Evolutionary conservation across 2,888 invertebrate genomes (phyloP), one percentile per base, ranked within the genome.

Genomic region (Patella caerulea): DNA sequence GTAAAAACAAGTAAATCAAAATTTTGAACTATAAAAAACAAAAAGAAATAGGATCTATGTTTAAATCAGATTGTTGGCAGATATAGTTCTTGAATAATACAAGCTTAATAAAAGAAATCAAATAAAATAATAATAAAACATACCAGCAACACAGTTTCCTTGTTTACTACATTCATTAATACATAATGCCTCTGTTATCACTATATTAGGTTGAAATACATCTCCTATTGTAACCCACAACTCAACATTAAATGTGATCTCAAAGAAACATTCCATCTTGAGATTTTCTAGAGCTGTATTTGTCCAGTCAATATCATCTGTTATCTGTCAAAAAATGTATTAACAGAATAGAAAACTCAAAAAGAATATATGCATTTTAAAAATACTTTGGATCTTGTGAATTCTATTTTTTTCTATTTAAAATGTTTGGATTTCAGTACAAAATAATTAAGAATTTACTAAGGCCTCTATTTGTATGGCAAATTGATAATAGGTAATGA

Each of bases 131-230:
- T 65, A 19, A 11, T 29, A 65, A 55, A 54, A 59, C 75, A 72
- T 76, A 86, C 86, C 85, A 72, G 78, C 54, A 9, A n/a, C 24
- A 77, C 86, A 86, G 14, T 12, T 59, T 17, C 85, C 85, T 53
- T 80, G 72, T 9, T 72, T 76, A 77, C 79, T 82, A 71, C 86
- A 86, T 52, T 83, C 82, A 69, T 78, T 81, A 12, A 77, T 74
- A 76, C 86, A 86, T 29, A 84, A 74, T 11, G 71, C 45, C 56
- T 78, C 71, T 11, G 78, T 76, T 17, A 78, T 73, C 11, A 29
- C 70, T 2, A 75, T 55, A 3, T 80, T 70, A 9, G 73, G 53
- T 78, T 77, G 34, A 55, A 73, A n/a, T 45, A 71, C 71, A 76
- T 81, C 76, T 75, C 81, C 54, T 71, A 78, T 14, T 78, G 72